phyloP scores from a whole-genome alignment of 2,888 invertebrate species.

The Drosophila affinis region DNA sequence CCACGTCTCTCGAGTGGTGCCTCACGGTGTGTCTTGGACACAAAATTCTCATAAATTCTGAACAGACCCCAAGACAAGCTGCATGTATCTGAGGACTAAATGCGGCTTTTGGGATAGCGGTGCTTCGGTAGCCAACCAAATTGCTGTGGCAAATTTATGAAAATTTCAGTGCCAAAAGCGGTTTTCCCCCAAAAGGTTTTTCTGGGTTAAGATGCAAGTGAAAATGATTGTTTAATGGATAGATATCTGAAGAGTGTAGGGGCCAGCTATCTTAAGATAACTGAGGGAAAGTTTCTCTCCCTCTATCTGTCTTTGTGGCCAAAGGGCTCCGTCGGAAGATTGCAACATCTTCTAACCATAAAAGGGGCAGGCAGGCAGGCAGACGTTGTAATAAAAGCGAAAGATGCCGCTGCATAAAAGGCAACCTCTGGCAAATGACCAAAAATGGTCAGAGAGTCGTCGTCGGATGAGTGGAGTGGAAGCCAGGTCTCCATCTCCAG shows the following conservation, averaged over 20 bases:
- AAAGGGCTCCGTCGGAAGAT: conserved; percentile 38
- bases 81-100: conserved; percentile 5
- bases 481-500: conserved; percentile 12
- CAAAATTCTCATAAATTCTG: conserved; percentile 57
- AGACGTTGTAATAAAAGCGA: conserved; percentile 62
- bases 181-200: conserved; percentile 60
- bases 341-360: conserved; percentile 64
- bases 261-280: background rate
- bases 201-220: conserved; percentile 56
- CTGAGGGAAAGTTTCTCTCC: conserved; percentile 8
- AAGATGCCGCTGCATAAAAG: conserved; percentile 62
- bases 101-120: conserved; percentile 29
- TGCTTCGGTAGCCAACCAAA: conserved; percentile 57
- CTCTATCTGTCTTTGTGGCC: conserved; percentile 8
- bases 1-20: no score
- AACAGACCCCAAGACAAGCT: conserved; percentile 7
- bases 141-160: conserved; percentile 68
- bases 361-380: conserved; percentile 50
- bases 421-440: conserved; percentile 63
- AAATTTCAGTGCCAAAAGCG: conserved; percentile 26
- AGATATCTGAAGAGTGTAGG: conserved; percentile 1
- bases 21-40: conserved; percentile 15
- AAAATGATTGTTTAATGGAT: conserved; percentile 50
- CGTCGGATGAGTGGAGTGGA: conserved; percentile 17
- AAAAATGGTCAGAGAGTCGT: conserved; percentile 65